Evolutionary conservation across 1,140 invertebrate genomes (phyloP).

Genomic region (Drosophila saltans): DNA sequence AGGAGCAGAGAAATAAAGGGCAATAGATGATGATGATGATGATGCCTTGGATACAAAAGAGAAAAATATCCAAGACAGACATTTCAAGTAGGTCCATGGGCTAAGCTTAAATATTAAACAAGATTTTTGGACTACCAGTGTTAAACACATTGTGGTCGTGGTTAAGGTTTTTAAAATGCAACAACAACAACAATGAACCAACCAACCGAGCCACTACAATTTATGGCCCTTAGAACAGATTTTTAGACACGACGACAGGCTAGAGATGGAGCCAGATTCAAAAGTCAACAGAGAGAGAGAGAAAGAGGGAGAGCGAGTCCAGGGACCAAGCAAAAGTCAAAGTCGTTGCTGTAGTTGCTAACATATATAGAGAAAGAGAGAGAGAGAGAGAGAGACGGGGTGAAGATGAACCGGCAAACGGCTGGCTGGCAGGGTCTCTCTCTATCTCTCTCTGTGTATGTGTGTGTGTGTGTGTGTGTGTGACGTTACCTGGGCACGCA

Average conservation of each 20-base stretch:
- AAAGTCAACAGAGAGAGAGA: neutral
- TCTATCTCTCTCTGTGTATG: too few species aligned
- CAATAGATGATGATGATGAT: conserved; percentile 6
- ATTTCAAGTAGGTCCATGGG: conserved; percentile 32
- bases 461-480: neutral
- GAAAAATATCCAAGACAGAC: conserved; percentile 14
- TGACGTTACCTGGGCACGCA: conserved; percentile 46
- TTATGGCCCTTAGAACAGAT: conserved; percentile 78
- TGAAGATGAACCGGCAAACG: too few species aligned
- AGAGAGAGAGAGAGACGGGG: too few species aligned
- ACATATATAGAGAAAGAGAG: too few species aligned
- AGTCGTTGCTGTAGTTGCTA: too few species aligned
- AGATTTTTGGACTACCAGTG: conserved; percentile 78
- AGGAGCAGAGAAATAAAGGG: neutral
- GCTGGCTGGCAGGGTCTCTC: neutral
- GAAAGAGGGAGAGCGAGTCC: too few species aligned
- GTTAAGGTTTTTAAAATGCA: conserved; percentile 28
- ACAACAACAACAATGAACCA: conserved; percentile 35
- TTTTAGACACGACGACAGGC: conserved; percentile 68
- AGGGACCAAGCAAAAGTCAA: neutral
- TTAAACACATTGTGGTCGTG: conserved; percentile 65
- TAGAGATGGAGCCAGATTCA: conserved; percentile 27
- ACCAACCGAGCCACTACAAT: conserved; percentile 43
- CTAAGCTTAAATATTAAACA: conserved; percentile 70
- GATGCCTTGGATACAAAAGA: conserved; percentile 7